These are phyloP conservation scores for Drosophila fulvimacula DNA, from an alignment of 2,888 invertebrate species.

Conservation along the genomic window DNA sequence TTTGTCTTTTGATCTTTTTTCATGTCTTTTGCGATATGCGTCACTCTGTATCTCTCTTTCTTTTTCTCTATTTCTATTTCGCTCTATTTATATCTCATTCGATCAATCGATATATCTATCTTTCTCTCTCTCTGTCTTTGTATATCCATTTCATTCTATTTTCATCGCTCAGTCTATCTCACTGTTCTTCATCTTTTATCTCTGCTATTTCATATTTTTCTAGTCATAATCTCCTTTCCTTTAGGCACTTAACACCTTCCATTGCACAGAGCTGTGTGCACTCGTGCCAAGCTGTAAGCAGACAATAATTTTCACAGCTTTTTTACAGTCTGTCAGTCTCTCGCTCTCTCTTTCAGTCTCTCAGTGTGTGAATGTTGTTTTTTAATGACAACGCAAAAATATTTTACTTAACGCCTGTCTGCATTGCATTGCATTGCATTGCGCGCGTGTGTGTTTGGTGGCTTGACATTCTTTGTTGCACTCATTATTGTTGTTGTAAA, in stretches of 20 bases:
- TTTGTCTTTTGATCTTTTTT: too few species aligned
- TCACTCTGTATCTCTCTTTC: not conserved
- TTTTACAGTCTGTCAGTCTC: not conserved
- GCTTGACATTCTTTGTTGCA: constrained; percentile 21
- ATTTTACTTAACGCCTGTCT: constrained; percentile 51
- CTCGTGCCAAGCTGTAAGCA: constrained; percentile 2
- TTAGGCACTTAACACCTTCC: not conserved
- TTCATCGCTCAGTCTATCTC: not conserved
- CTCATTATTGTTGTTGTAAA: constrained; percentile 33
- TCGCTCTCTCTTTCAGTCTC: not conserved
- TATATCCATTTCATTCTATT: not conserved
- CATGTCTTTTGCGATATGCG: too few species aligned
- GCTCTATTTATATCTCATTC: too few species aligned
- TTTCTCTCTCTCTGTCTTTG: not conserved
- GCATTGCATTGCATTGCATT: constrained; percentile 21
- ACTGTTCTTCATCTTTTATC: not conserved
- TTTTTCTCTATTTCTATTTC: not conserved
- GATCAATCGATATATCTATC: too few species aligned
- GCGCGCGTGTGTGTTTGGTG: not conserved
- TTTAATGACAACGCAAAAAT: constrained; percentile 46
- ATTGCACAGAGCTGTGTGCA: not conserved
- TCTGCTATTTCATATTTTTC: not conserved
- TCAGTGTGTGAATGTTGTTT: constrained; percentile 10
- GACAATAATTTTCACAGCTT: constrained; percentile 14
- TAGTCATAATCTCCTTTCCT: not conserved